Base-by-base conservation (phyloP, 1,140 invertebrate genomes). In the Pogonomyrmex barbatus region DNA sequence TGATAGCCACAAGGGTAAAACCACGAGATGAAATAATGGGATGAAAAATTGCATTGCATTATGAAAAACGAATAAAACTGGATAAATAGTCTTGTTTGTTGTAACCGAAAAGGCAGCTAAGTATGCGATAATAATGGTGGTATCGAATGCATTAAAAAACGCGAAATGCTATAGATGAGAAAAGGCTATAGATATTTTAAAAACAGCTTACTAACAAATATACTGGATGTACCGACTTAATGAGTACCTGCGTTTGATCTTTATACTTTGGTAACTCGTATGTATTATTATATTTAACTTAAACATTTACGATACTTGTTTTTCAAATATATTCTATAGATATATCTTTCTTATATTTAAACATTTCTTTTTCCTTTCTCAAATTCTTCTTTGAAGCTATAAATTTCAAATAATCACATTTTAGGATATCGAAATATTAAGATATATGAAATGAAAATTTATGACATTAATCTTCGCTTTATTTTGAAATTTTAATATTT, bases 151-250 rank as follows among this genome's bases (percentile, higher is more conserved):
- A 76, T 89, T 89, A 82, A 86, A 85, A 89, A 83, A 83, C 67
- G 62, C 67, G 60, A 85, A 83, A 24, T 24, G 0, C 24, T 65
- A 77, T 87, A 67, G 71, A 88, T 88, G 88, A 88, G 85, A 85
- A 89, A 79, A 88, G 85, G 76, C 87, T 91, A 87, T 89, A 91
- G 88, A 93, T 92, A 93, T 92, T 89, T 89, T 90, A 91, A 91
- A 90, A 92, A 92, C 90, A 89, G 91, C 90, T 93, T 92, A 24
- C 24, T 24, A 24, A 24, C 24, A 24, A 92, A 93, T 92, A 78
- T 87, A 87, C 85, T 91, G 91, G 91, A 90, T 91, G 90, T 93
- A 87, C 85, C 85, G 87, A 83, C 87, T 76, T 93, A 93, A 93
- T 92, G 86, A 93, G 90, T 91, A 93, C 90, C 90, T 92, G 89